Evolutionary conservation across 2,888 invertebrate species (phyloP).

Genomic region (Plebejus argus): DNA sequence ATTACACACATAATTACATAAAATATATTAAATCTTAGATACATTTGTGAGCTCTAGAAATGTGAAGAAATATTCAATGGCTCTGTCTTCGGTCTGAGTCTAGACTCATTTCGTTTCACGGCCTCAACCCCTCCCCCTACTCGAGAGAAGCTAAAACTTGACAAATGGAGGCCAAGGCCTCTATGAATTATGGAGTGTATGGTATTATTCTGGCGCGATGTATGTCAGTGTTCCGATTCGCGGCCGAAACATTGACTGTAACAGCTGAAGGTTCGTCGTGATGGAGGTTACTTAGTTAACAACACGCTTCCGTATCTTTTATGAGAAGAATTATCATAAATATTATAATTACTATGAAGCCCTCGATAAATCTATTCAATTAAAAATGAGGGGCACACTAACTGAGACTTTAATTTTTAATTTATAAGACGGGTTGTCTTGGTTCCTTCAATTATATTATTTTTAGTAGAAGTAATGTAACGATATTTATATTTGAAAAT

Average conservation of each 20-base stretch:
- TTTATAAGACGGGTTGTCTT: too few relatives aligned
- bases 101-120: conserved; percentile 39
- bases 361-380: conserved; percentile 11
- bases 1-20: background rate
- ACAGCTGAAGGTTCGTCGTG: conserved; percentile 71
- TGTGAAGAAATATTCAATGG: conserved; percentile 9
- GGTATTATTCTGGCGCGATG: conserved; percentile 76
- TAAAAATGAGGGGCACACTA: background rate
- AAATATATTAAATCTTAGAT: background rate
- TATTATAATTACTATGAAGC: conserved; percentile 7
- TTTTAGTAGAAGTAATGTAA: too few relatives aligned
- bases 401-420: background rate
- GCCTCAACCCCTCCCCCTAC: conserved; percentile 38
- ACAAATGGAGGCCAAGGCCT: conserved; percentile 74
- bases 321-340: conserved; percentile 31
- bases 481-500: too few relatives aligned
- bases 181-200: conserved; percentile 78
- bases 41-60: background rate
- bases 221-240: conserved; percentile 74
- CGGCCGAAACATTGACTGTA: conserved; percentile 70
- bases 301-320: conserved; percentile 61
- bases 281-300: conserved; percentile 68
- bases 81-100: conserved; percentile 39
- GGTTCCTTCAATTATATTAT: too few relatives aligned
- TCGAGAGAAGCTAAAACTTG: conserved; percentile 44